These are phyloP conservation scores for Pseudopleuronectes americanus DNA, from an alignment of 2,797 vertebrate species.

Conservation along the genomic window DNA sequence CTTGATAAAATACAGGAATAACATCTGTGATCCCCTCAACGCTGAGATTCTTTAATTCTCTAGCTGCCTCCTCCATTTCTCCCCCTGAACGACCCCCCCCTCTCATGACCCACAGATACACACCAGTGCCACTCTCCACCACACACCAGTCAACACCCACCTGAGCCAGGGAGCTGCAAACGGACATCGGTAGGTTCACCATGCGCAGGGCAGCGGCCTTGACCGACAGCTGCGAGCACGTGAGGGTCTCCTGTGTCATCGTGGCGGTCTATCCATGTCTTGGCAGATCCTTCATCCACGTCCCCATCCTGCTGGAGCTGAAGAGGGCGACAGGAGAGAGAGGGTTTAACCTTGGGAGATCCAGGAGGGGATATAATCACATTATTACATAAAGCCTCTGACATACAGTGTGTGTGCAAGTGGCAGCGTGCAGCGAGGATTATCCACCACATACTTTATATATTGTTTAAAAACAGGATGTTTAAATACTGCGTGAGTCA, in stretches of 20 bases:
- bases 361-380: slow-evolving; percentile 41
- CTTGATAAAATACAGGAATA: too few relatives aligned
- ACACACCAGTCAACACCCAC: slow-evolving; percentile 71
- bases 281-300: slow-evolving; percentile 28
- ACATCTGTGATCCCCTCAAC: too few relatives aligned
- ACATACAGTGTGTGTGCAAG: slow-evolving; percentile 22
- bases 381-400: slow-evolving; percentile 54
- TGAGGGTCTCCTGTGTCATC: slow-evolving; percentile 88
- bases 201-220: slow-evolving; percentile 85
- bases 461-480: too few relatives aligned
- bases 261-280: slow-evolving; percentile 81
- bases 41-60: not conserved
- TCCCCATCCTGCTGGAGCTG: slow-evolving; percentile 53
- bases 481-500: too few relatives aligned
- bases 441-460: too few relatives aligned
- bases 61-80: not conserved
- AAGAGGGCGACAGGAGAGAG: slow-evolving; percentile 27
- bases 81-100: not conserved
- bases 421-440: not conserved
- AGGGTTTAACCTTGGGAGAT: slow-evolving; percentile 54
- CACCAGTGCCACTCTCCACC: not conserved
- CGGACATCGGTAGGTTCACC: slow-evolving; percentile 87
- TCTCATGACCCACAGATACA: not conserved
- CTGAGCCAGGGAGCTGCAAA: slow-evolving; percentile 89
- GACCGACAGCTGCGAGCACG: slow-evolving; percentile 83